Evolutionary conservation across 2,888 invertebrate species (phyloP).

Genomic region (Philhelius pedissequus): DNA sequence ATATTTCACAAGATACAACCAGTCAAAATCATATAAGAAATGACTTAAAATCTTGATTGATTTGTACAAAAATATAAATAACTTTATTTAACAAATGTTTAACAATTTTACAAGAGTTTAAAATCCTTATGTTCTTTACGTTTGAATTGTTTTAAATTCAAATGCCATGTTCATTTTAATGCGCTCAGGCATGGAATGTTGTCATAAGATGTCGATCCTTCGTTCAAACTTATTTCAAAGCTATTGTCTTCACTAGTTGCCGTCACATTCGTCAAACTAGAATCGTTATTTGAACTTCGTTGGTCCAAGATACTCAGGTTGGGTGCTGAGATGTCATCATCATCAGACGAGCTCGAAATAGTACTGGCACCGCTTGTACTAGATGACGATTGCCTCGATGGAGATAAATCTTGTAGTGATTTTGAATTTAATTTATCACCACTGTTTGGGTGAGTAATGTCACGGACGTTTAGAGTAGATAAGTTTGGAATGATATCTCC

Average conservation of each 20-base stretch:
- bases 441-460: conserved; percentile 36
- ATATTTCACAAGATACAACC: no score
- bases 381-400: conserved; percentile 31
- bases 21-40: no score
- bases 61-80: conserved; percentile 64
- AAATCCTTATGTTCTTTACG: not conserved
- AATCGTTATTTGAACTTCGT: conserved; percentile 76
- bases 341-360: conserved; percentile 41
- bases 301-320: conserved; percentile 76
- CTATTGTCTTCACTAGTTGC: conserved; percentile 78
- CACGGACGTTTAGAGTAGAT: conserved; percentile 67
- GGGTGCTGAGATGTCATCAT: conserved; percentile 72
- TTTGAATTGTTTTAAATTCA: not conserved
- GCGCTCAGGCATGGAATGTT: conserved; percentile 75
- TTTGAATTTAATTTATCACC: conserved; percentile 22
- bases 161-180: conserved; percentile 66
- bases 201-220: conserved; percentile 72
- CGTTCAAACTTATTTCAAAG: conserved; percentile 75
- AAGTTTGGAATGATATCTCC: conserved; percentile 47
- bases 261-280: conserved; percentile 77
- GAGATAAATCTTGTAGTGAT: conserved; percentile 4
- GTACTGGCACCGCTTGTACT: conserved; percentile 60
- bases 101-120: conserved; percentile 20
- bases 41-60: no score
- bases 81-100: conserved; percentile 51